Evolutionary conservation across 2,888 invertebrate species (phyloP).

Genomic region (Drosophila eohydei): DNA sequence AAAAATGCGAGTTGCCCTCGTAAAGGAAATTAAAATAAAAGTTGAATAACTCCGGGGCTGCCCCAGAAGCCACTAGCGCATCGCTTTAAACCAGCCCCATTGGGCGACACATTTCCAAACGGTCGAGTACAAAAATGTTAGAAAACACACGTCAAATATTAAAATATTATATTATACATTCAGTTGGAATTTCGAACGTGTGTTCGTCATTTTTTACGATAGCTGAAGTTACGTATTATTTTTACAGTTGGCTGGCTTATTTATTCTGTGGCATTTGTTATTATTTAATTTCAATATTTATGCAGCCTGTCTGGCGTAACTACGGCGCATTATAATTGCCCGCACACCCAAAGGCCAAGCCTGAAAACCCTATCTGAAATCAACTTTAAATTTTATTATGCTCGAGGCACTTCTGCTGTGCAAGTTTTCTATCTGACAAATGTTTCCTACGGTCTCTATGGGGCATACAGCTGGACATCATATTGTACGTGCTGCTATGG

Average conservation of each 20-base stretch:
- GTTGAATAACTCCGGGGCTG: conserved; percentile 4
- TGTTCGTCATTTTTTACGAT: conserved; percentile 26
- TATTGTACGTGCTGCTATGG: conserved; percentile 42
- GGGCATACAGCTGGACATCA: conserved; percentile 14
- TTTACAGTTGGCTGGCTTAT: conserved; percentile 69
- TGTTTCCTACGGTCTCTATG: conserved; percentile 5
- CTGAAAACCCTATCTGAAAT: conserved; percentile 20
- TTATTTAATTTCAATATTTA: conserved; percentile 78
- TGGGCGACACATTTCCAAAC: conserved; percentile 6
- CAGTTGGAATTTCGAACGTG: conserved; percentile 47
- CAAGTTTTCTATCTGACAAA: conserved; percentile 9
- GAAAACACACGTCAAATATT: conserved; percentile 28
- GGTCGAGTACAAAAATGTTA: not conserved
- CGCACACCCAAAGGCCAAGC: conserved; percentile 8
- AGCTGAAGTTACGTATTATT: conserved; percentile 65
- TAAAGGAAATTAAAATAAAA: conserved; percentile 69
- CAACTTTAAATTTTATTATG: conserved; percentile 56
- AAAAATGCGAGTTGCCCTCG: conserved; percentile 50
- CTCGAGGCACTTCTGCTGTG: conserved; percentile 42
- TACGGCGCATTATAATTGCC: conserved; percentile 70
- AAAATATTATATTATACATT: conserved; percentile 31
- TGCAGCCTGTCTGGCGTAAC: conserved; percentile 76
- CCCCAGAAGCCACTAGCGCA: not conserved
- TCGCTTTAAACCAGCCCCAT: conserved; percentile 20
- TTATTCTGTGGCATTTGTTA: conserved; percentile 64